Percentiles rank a stretch among this genome's conserved stretches.
Conservation (phyloP, 2,888 invertebrate genomes). For the Drosophila nigricruria region DNA sequence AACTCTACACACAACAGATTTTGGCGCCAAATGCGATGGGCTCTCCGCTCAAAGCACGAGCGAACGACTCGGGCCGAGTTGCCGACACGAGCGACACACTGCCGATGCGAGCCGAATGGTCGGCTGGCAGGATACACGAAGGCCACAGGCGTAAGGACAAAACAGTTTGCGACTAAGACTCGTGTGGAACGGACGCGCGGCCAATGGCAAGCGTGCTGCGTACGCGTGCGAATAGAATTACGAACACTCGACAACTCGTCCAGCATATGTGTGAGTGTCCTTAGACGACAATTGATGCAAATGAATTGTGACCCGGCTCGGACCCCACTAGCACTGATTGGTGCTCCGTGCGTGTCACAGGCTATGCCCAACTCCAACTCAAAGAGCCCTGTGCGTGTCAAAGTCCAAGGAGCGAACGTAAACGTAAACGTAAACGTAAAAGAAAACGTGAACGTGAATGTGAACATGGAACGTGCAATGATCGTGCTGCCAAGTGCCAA, state of each 20-base stretch:
- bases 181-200: slow-evolving; percentile 81
- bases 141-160: slow-evolving; percentile 61
- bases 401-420: slow-evolving; percentile 16
- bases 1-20: slow-evolving; percentile 67
- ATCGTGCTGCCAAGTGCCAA: slow-evolving; percentile 47
- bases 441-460: slow-evolving; percentile 7
- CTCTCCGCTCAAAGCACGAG: slow-evolving; percentile 30
- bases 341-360: slow-evolving; percentile 38
- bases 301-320: slow-evolving; percentile 39
- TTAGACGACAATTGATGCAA: slow-evolving; percentile 40
- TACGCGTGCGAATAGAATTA: slow-evolving; percentile 48
- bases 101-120: slow-evolving; percentile 32
- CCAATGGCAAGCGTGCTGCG: slow-evolving; percentile 67
- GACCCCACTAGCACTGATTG: slow-evolving; percentile 40
- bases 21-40: slow-evolving; percentile 79
- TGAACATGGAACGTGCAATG: slow-evolving; percentile 30
- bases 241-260: slow-evolving; percentile 45
- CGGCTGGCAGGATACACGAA: slow-evolving; percentile 60
- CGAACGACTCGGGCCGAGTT: slow-evolving; percentile 38
- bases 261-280: slow-evolving; percentile 39
- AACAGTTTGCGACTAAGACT: slow-evolving; percentile 83
- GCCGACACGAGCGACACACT: slow-evolving; percentile 39
- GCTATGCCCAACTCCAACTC: slow-evolving; percentile 6
- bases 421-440: slow-evolving; percentile 1
- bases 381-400: slow-evolving; percentile 25